These are phyloP conservation scores for Blastobasis adustella DNA, from an alignment of 2,888 invertebrate species.

Conservation along the genomic window DNA sequence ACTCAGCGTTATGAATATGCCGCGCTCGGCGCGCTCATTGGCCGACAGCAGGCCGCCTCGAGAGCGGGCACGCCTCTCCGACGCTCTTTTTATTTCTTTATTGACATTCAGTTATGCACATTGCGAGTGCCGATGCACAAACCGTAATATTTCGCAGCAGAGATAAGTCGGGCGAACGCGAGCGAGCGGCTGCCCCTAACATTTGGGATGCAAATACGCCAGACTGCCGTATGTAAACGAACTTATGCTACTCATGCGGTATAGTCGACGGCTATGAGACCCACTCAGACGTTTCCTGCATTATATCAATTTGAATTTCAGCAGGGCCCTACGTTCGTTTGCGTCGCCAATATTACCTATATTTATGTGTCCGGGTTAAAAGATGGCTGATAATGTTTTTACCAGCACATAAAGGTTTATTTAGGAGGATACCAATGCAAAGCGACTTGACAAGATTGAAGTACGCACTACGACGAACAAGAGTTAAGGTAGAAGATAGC, in stretches of 20 bases:
- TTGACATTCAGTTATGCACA: conserved; percentile 74
- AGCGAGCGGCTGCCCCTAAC: conserved; percentile 58
- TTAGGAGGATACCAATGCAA: too few species aligned
- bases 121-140: conserved; percentile 68
- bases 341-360: not conserved
- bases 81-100: conserved; percentile 70
- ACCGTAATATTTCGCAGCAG: conserved; percentile 70
- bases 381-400: too few species aligned
- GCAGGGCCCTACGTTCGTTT: conserved; percentile 28
- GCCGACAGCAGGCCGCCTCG: conserved; percentile 69
- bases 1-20: conserved; percentile 75
- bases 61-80: conserved; percentile 70
- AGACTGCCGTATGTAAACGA: conserved; percentile 73
- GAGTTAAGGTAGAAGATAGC: too few species aligned
- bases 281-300: conserved; percentile 75
- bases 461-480: too few species aligned
- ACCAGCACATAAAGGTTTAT: too few species aligned
- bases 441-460: too few species aligned
- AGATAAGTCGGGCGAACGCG: conserved; percentile 63
- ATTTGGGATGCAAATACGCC: conserved; percentile 73
- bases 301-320: conserved; percentile 74
- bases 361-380: too few species aligned
- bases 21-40: conserved; percentile 66
- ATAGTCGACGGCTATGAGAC: conserved; percentile 68
- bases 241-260: conserved; percentile 70